A percentile compares a stretch with the other conserved stretches of the same genome.
Evolutionary conservation across 2,113 vertebrate genomes (phyloP).

Genomic region (Aldabrachelys gigantea): DNA sequence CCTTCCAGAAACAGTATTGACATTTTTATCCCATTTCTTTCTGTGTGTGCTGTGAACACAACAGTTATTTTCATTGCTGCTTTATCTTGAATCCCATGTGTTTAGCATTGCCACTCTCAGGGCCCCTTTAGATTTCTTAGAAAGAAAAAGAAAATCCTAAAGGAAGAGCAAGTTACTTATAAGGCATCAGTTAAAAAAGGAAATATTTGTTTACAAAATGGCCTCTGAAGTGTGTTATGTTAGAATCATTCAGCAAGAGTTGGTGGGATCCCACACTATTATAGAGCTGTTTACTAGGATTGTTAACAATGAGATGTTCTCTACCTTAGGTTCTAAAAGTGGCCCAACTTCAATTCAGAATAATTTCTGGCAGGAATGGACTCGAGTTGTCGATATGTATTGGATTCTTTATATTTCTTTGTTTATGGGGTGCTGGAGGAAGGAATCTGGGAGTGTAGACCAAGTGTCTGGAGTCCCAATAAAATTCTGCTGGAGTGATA

Average conservation of each 20-base stretch:
- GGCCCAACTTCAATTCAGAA: not conserved
- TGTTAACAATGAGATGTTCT: not conserved
- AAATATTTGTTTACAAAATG: not conserved
- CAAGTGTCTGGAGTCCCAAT: not conserved
- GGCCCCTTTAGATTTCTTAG: accelerated
- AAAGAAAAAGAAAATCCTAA: not conserved
- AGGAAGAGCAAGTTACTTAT: not conserved
- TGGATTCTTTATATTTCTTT: not conserved
- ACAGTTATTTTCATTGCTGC: too few relatives aligned
- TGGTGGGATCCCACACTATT: not conserved
- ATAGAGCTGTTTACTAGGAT: not conserved
- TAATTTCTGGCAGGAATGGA: constrained; percentile 27
- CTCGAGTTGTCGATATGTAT: not conserved
- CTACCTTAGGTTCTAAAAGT: constrained; percentile 32
- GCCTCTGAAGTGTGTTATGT: not conserved
- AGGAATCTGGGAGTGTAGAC: not conserved
- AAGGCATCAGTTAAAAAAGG: not conserved
- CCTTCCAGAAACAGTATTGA: too few relatives aligned
- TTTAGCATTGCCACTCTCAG: not conserved
- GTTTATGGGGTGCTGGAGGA: not conserved
- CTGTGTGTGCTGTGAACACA: too few relatives aligned
- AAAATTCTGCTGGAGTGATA: not conserved
- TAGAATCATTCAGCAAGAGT: constrained; percentile 9
- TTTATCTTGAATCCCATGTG: not conserved
- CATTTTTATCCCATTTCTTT: too few relatives aligned